Evolutionary conservation across 1,140 invertebrate genomes (phyloP).

Genomic region (Heliothis subflexa): DNA sequence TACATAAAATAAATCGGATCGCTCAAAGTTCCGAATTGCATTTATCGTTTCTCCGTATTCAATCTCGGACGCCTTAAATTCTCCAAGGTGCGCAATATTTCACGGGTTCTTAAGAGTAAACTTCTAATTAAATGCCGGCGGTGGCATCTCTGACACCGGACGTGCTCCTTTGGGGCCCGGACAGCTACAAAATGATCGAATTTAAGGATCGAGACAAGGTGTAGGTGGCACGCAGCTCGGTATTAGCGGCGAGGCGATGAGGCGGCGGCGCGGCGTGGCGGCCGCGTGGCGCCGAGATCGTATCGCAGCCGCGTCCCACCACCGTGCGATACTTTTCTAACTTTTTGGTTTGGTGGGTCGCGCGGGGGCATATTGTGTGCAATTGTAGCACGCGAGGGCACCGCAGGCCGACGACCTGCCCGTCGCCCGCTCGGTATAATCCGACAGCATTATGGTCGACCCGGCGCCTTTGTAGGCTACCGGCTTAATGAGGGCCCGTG

Average conservation of each 20-base stretch:
- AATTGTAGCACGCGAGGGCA: constrained; percentile 83
- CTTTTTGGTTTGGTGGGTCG: constrained; percentile 78
- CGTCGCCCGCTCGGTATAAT: constrained; percentile 72
- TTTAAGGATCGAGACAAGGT: constrained; percentile 62
- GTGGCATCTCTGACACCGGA: constrained; percentile 64
- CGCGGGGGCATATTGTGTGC: constrained; percentile 80
- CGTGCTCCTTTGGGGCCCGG: constrained; percentile 56
- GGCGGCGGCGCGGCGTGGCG: constrained; percentile 49
- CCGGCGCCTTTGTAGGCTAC: constrained; percentile 83
- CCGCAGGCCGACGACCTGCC: constrained; percentile 75
- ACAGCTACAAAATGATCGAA: constrained; percentile 73
- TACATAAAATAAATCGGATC: constrained; percentile 77
- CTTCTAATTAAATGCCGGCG: constrained; percentile 78
- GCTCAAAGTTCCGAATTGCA: constrained; percentile 59
- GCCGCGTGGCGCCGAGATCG: constrained; percentile 75
- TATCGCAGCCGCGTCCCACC: constrained; percentile 67
- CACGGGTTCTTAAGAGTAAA: constrained; percentile 73
- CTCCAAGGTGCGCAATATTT: constrained; percentile 78
- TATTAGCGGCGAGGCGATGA: constrained; percentile 46
- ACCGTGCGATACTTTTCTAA: constrained; percentile 79
- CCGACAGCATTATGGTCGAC: constrained; percentile 81
- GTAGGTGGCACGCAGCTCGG: constrained; percentile 51
- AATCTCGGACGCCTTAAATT: constrained; percentile 67
- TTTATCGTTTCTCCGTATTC: constrained; percentile 78
- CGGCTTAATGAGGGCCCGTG: constrained; percentile 82